Evolutionary conservation across 2,888 invertebrate species (phyloP).

Genomic region (Netelia fuscicornis): DNA sequence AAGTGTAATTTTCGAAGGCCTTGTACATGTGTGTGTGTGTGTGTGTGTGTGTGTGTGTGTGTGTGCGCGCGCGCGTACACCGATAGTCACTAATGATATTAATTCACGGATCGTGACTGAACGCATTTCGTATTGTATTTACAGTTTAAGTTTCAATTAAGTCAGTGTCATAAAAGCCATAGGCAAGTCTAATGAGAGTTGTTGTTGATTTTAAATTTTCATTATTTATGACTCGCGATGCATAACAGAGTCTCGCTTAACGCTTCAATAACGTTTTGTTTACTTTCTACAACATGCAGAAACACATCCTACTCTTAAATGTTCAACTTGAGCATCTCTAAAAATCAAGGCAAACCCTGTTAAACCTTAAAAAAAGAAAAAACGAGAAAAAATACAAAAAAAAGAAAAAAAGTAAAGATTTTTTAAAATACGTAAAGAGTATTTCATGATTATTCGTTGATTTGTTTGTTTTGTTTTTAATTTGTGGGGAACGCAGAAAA

Average conservation of each 20-base stretch:
- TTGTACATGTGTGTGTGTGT: constrained; percentile 33
- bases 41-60: no score
- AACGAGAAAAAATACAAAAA: not conserved
- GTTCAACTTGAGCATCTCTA: constrained; percentile 24
- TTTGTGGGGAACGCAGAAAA: not conserved
- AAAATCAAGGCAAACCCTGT: constrained; percentile 16
- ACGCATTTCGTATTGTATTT: constrained; percentile 43
- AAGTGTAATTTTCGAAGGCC: constrained; percentile 51
- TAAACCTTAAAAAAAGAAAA: constrained; percentile 11
- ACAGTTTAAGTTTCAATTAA: constrained; percentile 35
- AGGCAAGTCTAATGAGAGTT: constrained; percentile 34
- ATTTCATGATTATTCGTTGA: constrained; percentile 32
- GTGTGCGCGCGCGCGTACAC: not conserved
- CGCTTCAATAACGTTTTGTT: constrained; percentile 24
- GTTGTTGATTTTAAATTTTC: not conserved
- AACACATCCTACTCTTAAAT: constrained; percentile 20
- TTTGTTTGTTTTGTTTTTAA: constrained; percentile 1
- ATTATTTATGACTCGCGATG: constrained; percentile 9
- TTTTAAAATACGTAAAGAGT: constrained; percentile 17
- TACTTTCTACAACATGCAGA: constrained; percentile 22
- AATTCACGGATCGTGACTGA: constrained; percentile 36
- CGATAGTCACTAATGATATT: constrained; percentile 65
- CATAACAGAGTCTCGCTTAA: constrained; percentile 12
- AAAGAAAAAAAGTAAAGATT: constrained; percentile 7
- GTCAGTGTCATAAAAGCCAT: constrained; percentile 61